phyloP scores from a whole-genome alignment of 2,888 invertebrate species.

The Oscheius sp. region DNA sequence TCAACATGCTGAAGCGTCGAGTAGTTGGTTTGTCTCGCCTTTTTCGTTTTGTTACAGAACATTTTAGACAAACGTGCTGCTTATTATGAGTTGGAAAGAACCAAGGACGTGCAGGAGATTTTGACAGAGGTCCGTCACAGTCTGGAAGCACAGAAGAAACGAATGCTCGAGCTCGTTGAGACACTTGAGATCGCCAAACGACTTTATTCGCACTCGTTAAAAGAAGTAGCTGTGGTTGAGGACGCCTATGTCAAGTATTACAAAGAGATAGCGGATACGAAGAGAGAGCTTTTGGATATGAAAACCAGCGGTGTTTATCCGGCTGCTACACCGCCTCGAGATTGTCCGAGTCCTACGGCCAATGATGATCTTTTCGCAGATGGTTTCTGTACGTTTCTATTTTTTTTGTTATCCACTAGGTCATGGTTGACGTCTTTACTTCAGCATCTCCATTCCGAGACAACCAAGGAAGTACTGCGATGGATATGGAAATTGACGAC shows the following conservation, averaged over 20 bases:
- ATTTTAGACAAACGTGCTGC: constrained; percentile 59
- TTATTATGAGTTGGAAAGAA: constrained; percentile 39
- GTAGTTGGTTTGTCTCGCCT: constrained; percentile 8
- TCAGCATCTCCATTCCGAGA: constrained; percentile 24
- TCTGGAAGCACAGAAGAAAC: constrained; percentile 55
- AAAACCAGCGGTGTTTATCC: constrained; percentile 59
- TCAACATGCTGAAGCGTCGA: constrained; percentile 22
- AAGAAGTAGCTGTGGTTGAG: constrained; percentile 93
- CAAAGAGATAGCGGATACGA: constrained; percentile 56
- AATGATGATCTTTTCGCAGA: constrained; percentile 57
- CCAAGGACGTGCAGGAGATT: constrained; percentile 40
- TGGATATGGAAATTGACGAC: constrained; percentile 66
- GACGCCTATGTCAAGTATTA: constrained; percentile 77
- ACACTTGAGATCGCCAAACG: constrained; percentile 85
- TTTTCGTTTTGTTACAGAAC: not conserved
- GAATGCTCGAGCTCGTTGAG: constrained; percentile 79
- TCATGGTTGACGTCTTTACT: not conserved
- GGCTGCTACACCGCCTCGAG: constrained; percentile 61
- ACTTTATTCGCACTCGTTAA: constrained; percentile 89
- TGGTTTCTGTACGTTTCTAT: constrained; percentile 39
- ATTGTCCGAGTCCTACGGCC: constrained; percentile 51
- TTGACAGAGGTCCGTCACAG: constrained; percentile 47
- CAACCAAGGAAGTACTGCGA: constrained; percentile 28
- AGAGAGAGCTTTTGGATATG: constrained; percentile 59
- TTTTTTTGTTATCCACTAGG: not conserved